Conservation (phyloP, 1,140 invertebrate species). For the Diabrotica undecimpunctata region DNA sequence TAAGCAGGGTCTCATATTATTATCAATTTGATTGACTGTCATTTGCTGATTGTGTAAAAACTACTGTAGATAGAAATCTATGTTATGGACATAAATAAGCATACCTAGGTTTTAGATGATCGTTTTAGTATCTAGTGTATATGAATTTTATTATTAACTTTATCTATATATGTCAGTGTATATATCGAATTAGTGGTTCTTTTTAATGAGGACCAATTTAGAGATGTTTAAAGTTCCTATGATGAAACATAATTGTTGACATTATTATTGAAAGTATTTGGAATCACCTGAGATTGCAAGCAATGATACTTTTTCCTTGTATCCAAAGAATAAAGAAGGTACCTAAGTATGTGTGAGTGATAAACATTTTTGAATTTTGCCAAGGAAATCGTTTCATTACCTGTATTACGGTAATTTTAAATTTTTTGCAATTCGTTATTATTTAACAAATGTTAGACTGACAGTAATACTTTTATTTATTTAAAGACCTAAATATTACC, state of each 20-base stretch:
- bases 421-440: too few species aligned
- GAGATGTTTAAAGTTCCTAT: conserved; percentile 45
- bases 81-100: conserved; percentile 29
- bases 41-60: conserved; percentile 33
- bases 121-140: conserved; percentile 38
- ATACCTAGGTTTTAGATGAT: conserved; percentile 31
- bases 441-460: conserved; percentile 20
- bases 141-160: conserved; percentile 34
- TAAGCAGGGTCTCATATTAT: conserved; percentile 47
- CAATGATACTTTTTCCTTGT: background rate
- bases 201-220: conserved; percentile 44
- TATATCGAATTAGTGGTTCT: conserved; percentile 43
- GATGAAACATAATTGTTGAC: conserved; percentile 33
- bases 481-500: conserved; percentile 33
- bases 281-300: background rate
- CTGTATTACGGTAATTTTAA: too few species aligned
- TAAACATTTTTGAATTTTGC: too few species aligned
- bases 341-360: too few species aligned
- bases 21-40: conserved; percentile 43
- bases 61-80: conserved; percentile 32
- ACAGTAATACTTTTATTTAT: conserved; percentile 33
- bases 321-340: too few species aligned
- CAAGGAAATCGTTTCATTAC: too few species aligned
- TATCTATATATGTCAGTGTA: conserved; percentile 38
- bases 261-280: conserved; percentile 19